Evolutionary conservation across 2,888 invertebrate species (phyloP).

Genomic region (Autographa pulchrina): DNA sequence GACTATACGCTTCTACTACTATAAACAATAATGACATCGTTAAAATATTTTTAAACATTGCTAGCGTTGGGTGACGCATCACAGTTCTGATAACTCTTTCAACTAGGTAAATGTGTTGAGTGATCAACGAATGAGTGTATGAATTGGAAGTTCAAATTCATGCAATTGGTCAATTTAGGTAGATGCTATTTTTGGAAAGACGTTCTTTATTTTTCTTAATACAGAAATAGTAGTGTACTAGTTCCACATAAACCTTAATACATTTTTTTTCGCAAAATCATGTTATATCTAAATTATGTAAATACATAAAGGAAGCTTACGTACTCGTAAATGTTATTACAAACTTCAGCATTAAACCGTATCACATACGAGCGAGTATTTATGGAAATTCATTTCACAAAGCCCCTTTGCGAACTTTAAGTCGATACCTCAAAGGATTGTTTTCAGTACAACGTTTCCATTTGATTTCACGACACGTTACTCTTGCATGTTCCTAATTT

Average conservation of each 20-base stretch:
- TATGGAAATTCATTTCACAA: conserved; percentile 57
- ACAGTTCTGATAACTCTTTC: conserved; percentile 6
- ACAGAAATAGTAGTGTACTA: not conserved
- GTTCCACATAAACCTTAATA: not conserved
- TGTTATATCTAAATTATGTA: not conserved
- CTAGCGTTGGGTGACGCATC: conserved; percentile 1
- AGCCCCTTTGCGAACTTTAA: conserved; percentile 54
- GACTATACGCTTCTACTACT: not conserved
- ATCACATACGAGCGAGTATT: conserved; percentile 24
- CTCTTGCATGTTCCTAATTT: conserved; percentile 19
- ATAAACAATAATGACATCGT: conserved; percentile 2
- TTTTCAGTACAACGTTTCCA: conserved; percentile 55
- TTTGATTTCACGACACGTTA: conserved; percentile 50
- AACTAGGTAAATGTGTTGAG: conserved; percentile 15
- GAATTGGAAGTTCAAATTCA: conserved; percentile 16
- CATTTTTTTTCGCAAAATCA: too few species aligned
- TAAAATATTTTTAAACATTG: conserved; percentile 5
- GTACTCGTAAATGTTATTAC: not conserved
- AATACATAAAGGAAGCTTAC: not conserved
- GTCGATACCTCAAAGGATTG: conserved; percentile 76
- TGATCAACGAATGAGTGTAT: conserved; percentile 16
- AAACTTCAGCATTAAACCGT: conserved; percentile 6
- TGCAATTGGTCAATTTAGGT: not conserved
- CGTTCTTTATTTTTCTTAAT: conserved; percentile 6
- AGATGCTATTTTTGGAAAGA: conserved; percentile 10